phyloP scores from a whole-genome alignment of 2,113 vertebrate genomes.

The Clarias macrocephalus region DNA sequence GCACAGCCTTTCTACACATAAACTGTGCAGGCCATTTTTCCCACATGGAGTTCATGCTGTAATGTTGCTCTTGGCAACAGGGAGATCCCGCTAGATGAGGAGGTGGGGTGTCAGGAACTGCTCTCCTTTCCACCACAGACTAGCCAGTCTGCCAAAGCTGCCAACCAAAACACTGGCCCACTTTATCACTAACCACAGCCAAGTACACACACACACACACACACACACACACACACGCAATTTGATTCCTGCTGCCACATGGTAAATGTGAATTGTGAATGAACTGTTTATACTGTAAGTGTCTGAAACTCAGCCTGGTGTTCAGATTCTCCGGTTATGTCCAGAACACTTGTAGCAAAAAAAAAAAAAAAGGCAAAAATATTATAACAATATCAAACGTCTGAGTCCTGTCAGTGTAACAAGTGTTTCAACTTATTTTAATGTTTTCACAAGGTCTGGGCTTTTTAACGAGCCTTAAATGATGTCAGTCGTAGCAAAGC shows the following conservation, averaged over 20 bases:
- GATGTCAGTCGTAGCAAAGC: neutral
- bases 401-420: neutral
- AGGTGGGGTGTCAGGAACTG: slow-evolving; percentile 62
- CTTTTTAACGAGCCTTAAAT: neutral
- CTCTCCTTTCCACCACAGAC: slow-evolving; percentile 69
- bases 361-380: neutral
- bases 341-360: neutral
- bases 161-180: slow-evolving; percentile 65
- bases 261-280: slow-evolving; percentile 17
- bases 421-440: neutral
- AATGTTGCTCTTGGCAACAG: slow-evolving; percentile 80
- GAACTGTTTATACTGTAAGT: neutral
- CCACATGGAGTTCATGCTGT: slow-evolving; percentile 56
- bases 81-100: slow-evolving; percentile 50
- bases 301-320: neutral
- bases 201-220: neutral
- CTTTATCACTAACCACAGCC: slow-evolving; percentile 27
- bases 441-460: neutral
- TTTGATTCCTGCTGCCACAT: neutral
- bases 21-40: slow-evolving; percentile 56
- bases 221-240: neutral
- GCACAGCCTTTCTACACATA: slow-evolving; percentile 55
- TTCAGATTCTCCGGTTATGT: neutral
- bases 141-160: slow-evolving; percentile 62
- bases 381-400: neutral